Percentiles rank a stretch among this genome's conserved stretches.
Evolutionary conservation across 1,140 invertebrate species (phyloP).

Genomic region (Magallana ariakensis): DNA sequence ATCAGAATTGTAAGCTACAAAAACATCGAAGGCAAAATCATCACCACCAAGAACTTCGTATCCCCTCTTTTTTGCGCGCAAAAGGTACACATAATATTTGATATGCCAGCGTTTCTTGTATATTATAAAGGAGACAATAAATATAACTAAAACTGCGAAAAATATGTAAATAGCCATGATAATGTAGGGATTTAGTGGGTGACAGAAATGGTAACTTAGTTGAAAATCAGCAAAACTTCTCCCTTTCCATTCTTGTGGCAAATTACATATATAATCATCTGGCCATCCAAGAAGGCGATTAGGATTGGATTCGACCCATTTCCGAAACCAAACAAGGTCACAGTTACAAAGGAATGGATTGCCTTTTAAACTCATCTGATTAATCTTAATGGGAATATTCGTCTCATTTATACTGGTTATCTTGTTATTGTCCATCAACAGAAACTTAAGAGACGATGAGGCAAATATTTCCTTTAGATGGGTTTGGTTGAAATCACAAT

Average conservation of each 20-base stretch:
- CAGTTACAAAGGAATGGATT: slow-evolving; percentile 16
- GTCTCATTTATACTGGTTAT: slow-evolving; percentile 32
- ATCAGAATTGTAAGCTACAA: not conserved
- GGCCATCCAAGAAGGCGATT: not conserved
- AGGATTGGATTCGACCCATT: not conserved
- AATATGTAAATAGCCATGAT: not conserved
- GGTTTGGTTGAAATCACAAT: not conserved
- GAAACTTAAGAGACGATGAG: not conserved
- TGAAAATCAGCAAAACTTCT: slow-evolving; percentile 5
- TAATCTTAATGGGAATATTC: not conserved
- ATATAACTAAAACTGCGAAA: not conserved
- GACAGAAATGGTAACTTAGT: not conserved
- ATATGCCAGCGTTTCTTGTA: slow-evolving; percentile 40
- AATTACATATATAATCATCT: slow-evolving; percentile 10
- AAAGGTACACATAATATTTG: slow-evolving; percentile 34
- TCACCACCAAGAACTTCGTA: not conserved
- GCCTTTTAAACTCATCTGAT: not conserved
- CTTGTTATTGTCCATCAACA: not conserved
- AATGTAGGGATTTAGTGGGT: not conserved
- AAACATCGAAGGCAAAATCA: slow-evolving; percentile 7
- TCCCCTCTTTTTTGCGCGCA: slow-evolving; percentile 3
- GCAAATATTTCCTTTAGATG: not conserved
- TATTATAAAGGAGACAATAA: not conserved
- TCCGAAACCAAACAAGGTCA: slow-evolving; percentile 33
- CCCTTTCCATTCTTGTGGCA: not conserved